These are phyloP conservation scores for Microctonus aethiopoides DNA, from an alignment of 2,888 invertebrate species.

Conservation along the genomic window DNA sequence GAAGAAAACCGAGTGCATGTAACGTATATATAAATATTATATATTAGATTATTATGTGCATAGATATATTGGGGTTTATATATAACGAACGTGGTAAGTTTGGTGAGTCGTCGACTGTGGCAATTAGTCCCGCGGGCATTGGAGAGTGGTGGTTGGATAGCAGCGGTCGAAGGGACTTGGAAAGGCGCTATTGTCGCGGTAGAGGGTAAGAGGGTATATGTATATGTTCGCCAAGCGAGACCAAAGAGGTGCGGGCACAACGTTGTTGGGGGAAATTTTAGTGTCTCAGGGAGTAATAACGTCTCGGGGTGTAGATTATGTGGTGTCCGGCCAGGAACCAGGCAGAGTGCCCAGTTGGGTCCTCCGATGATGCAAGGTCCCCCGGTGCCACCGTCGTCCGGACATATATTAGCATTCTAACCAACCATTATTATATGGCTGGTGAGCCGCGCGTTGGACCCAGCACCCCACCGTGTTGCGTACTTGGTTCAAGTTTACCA, in stretches of 20 bases:
- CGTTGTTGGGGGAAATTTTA: slow-evolving; percentile 47
- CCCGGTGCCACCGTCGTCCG: slow-evolving; percentile 63
- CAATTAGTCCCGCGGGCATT: slow-evolving; percentile 54
- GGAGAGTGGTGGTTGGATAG: slow-evolving; percentile 35
- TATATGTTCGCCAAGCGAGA: slow-evolving; percentile 34
- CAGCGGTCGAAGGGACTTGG: slow-evolving; percentile 37
- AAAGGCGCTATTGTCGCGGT: slow-evolving; percentile 32
- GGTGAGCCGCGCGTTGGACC: slow-evolving; percentile 64
- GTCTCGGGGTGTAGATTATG: slow-evolving; percentile 65
- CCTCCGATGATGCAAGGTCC: slow-evolving; percentile 67
- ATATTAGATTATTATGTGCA: background rate
- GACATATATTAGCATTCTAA: slow-evolving; percentile 68
- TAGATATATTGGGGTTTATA: background rate
- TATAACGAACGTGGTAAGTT: slow-evolving; percentile 16
- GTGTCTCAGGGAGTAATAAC: slow-evolving; percentile 66
- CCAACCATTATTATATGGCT: slow-evolving; percentile 66
- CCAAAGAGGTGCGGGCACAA: slow-evolving; percentile 41
- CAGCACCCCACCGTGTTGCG: slow-evolving; percentile 61
- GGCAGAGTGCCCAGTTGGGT: slow-evolving; percentile 65
- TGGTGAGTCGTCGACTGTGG: slow-evolving; percentile 28
- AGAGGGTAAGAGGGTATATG: slow-evolving; percentile 26
- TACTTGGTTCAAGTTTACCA: slow-evolving; percentile 67
- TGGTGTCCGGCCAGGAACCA: slow-evolving; percentile 62
- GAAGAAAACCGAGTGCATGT: background rate
- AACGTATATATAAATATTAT: background rate